Evolutionary conservation across 64 coral and sea anemone genomes (phyloP), one percentile per base, ranked within the genome.

Genomic region (Catalaphyllia jardinei): DNA sequence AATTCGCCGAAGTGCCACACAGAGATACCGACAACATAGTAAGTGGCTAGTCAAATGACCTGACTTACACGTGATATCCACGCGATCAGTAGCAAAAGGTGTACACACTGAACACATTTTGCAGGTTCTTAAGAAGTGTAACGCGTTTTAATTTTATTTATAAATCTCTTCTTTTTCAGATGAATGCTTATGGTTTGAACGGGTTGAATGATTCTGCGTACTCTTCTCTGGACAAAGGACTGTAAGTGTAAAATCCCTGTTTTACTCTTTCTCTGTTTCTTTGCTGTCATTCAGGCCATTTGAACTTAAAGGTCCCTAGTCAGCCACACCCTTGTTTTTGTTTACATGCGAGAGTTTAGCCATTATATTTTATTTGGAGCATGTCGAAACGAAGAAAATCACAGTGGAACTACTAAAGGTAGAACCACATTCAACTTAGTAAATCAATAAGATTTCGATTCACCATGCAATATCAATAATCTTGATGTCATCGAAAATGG

Each of bases 21-120:
- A 79, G 87, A 31, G 96, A 98, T 52, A 98, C 93, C 6, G 93
- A 92, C 54, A 57, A 86, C 22, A 79, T 94, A 79, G 96, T 98
- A 94, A 92, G 96, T 69, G 27, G 4, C n/a, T 49, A 35, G 31
- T 75, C 55, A 61, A 11, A 62, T 42, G 9, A 88, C 24, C 2
- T 27, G 22, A 28, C 22, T 79, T 14, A 0, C 50, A 28, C 76
- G 12, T 67, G 81, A 13, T 81, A 25, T 19, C 10, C 18, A 62
- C 29, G 57, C 63, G 57, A 8, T 29, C 57, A 62, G 4, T 16
- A 27, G 77, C 8, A 16, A 27, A 29, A 50, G 10, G 46, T 22
- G 19, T 18, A 67, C 63, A n/a, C 20, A 24, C 6, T 67, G 2
- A 24, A 0, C 19, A 20, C 62, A n/a, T 67, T n/a, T 67, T 67